These are phyloP conservation scores for Palythoa heliodiscus DNA, from an alignment of 92 coral and sea anemone genomes.

Conservation along the genomic window DNA sequence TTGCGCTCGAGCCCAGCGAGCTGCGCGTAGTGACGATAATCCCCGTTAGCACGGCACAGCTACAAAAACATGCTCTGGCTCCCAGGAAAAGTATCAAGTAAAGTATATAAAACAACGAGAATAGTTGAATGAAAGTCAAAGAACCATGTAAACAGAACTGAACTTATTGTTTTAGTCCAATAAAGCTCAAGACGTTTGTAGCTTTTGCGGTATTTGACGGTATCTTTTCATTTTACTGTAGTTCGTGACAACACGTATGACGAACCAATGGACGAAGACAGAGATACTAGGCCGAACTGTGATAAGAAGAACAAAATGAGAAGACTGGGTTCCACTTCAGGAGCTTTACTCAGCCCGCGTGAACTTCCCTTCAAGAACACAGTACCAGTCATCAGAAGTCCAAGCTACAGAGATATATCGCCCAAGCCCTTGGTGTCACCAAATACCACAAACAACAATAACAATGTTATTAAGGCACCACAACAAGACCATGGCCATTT, in stretches of 20 bases:
- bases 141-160: not conserved
- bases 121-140: not conserved
- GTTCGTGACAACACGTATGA: slow-evolving; percentile 48
- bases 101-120: not conserved
- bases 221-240: not conserved
- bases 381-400: slow-evolving; percentile 56
- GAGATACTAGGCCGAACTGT: slow-evolving; percentile 36
- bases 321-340: slow-evolving; percentile 75
- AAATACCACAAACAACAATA: slow-evolving; percentile 73
- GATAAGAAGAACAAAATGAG: slow-evolving; percentile 54
- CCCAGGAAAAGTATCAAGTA: too few species aligned
- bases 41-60: too few species aligned
- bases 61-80: too few species aligned
- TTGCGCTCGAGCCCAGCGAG: too few species aligned
- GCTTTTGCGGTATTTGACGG: not conserved
- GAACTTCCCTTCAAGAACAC: slow-evolving; percentile 50
- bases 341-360: slow-evolving; percentile 72
- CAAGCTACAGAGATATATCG: slow-evolving; percentile 69
- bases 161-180: not conserved
- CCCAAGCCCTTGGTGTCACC: slow-evolving; percentile 67
- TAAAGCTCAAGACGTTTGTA: not conserved
- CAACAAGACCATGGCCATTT: slow-evolving; percentile 83
- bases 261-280: slow-evolving; percentile 63
- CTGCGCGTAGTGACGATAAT: too few species aligned
- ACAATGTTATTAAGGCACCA: slow-evolving; percentile 61